Base-by-base conservation (phyloP, 2,888 invertebrate genomes). In the Neoascia interrupta region DNA sequence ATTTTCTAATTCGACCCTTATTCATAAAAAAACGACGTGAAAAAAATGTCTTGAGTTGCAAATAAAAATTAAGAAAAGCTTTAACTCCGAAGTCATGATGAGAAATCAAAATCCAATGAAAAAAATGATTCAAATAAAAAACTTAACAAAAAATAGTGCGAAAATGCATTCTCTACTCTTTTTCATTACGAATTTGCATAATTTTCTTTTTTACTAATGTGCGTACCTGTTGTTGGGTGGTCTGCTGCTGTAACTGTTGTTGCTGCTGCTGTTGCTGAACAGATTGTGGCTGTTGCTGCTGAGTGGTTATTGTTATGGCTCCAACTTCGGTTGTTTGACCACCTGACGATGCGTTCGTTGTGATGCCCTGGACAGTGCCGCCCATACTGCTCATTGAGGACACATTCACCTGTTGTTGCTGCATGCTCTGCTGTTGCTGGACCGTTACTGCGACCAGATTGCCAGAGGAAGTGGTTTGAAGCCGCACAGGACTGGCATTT, bases 381-480 rank as follows among this genome's bases (percentile, higher is more conserved):
- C 66, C 56, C 39, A 81, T 73, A 16, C 56, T 68, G 34, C 68
- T 68, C 68, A 79, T 79, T 11, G 79, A 66, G 10, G 79, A 79
- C 10, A 53, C 79, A 28, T 79, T 79, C 1, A 73, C 61, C 28
- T 81, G 82, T 26, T 82, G 84, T 15, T 84, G 83, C 63, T 82
- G 81, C 64, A 85, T 83, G 36, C 84, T 83, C 28, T 88, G 84
- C 1, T 85, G 87, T 58, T 90, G 89, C 81, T 91, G 91, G 5
- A 92, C 91, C 10, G 91, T 89, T 13, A 92, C 92, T 3, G 92
- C 90, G 5, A 93, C 89, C 19, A 91, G 85, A 26, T 91, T 91
- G 5, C 90, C 89, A 31, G 90, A 86, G 60, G 87, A 87, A 54
- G 86, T 89, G 16, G 92, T 90, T 85, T 92, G 91, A 79, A 92